Evolutionary conservation across 1,140 invertebrate species (phyloP).

Genomic region (Lordiphosa stackelbergi): DNA sequence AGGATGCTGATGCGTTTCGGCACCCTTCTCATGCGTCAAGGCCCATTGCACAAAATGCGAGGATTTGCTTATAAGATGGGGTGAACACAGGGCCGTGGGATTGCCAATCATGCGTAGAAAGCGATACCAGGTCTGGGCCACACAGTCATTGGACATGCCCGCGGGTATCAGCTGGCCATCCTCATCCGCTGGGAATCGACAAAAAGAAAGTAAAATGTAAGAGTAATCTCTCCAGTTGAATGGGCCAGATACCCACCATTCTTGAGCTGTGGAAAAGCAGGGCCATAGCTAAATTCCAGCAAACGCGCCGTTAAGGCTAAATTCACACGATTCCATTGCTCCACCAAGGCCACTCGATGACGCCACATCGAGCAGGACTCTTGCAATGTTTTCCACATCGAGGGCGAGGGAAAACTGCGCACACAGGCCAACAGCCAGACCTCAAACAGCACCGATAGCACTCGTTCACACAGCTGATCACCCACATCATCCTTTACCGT

Average conservation of each 20-base stretch:
- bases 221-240: not conserved
- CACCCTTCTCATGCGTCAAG: conserved; percentile 83
- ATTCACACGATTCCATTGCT: conserved; percentile 97
- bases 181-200: conserved; percentile 84
- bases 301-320: conserved; percentile 90
- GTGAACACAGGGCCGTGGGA: conserved; percentile 93
- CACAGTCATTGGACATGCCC: conserved; percentile 91
- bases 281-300: conserved; percentile 92
- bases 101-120: conserved; percentile 95
- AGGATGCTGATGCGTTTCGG: conserved; percentile 94
- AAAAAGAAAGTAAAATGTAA: conserved; percentile 4
- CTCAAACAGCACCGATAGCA: conserved; percentile 95
- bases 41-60: conserved; percentile 89
- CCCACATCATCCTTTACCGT: conserved; percentile 95
- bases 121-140: conserved; percentile 96
- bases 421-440: conserved; percentile 96
- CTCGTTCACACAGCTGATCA: conserved; percentile 95
- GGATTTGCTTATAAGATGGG: conserved; percentile 90
- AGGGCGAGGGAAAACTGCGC: conserved; percentile 91
- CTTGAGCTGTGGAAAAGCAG: conserved; percentile 90
- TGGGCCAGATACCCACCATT: conserved; percentile 81
- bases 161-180: conserved; percentile 87
- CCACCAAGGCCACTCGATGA: conserved; percentile 92
- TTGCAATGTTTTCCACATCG: conserved; percentile 96
- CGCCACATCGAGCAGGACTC: conserved; percentile 95